Evolutionary conservation across 2,797 vertebrate species (phyloP).

Genomic region (Decapterus maruadsi): DNA sequence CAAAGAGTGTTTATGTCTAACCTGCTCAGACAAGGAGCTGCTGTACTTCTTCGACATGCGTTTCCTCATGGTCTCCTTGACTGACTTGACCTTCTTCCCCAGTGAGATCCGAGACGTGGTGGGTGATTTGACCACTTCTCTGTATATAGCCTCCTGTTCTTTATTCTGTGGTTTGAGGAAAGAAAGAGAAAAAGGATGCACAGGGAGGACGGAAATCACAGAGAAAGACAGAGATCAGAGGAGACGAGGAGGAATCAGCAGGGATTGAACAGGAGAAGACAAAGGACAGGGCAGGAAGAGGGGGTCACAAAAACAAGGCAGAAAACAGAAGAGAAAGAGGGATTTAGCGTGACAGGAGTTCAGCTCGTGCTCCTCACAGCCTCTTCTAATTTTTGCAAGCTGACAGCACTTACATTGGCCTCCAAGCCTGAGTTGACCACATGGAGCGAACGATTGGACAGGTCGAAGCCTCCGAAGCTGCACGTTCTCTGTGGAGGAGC

Average conservation of each 20-base stretch:
- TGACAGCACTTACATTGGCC: conserved; percentile 87
- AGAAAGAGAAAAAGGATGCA: background rate
- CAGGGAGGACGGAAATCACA: conserved; percentile 5
- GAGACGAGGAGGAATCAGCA: background rate
- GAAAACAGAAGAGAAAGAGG: conserved; percentile 6
- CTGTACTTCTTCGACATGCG: conserved; percentile 99
- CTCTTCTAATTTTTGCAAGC: conserved; percentile 5
- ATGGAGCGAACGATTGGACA: conserved; percentile 95
- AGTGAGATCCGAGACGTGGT: conserved; percentile 95
- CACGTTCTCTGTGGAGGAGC: conserved; percentile 91
- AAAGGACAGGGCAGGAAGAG: conserved; percentile 6
- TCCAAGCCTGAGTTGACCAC: conserved; percentile 89
- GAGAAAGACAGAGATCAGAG: background rate
- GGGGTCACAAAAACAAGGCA: conserved; percentile 26
- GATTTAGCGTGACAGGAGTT: conserved; percentile 32
- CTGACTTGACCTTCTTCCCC: conserved; percentile 98
- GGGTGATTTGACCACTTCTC: conserved; percentile 96
- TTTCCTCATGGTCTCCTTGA: conserved; percentile 99
- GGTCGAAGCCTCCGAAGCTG: conserved; percentile 98
- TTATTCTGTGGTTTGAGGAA: conserved; percentile 82
- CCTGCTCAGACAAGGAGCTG: conserved; percentile 95
- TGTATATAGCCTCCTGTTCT: conserved; percentile 94
- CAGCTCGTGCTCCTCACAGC: background rate
- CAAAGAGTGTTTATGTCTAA: conserved; percentile 56
- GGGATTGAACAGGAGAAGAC: background rate